Percentiles rank a stretch among this genome's conserved stretches.
phyloP scores from a whole-genome alignment of 2,113 vertebrate genomes.

The Oreochromis spilurus region DNA sequence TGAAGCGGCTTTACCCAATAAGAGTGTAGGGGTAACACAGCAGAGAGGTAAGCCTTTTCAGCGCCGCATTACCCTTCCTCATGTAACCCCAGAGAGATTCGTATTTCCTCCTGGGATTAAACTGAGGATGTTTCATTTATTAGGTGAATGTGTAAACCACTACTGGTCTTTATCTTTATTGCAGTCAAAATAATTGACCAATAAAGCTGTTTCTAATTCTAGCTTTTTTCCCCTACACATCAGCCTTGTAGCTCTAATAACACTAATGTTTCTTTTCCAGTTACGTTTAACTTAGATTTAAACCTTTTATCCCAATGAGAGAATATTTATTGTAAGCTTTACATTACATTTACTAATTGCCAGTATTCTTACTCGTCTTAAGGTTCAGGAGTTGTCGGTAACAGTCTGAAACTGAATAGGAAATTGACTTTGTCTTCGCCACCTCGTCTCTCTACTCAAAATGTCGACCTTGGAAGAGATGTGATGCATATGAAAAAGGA shows the following conservation, averaged over 20 bases:
- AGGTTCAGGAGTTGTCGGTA: not conserved
- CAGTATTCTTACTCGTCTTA: not conserved
- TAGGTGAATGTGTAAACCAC: not conserved
- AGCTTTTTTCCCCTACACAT: rapidly evolving
- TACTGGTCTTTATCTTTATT: not conserved
- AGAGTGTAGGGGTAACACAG: not conserved
- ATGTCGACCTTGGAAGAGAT: not conserved
- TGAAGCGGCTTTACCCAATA: not conserved
- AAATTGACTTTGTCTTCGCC: not conserved
- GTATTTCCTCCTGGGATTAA: not conserved
- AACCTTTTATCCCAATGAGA: not conserved
- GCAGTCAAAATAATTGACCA: not conserved
- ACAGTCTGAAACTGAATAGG: not conserved
- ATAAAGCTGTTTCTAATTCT: not conserved
- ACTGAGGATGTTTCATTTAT: not conserved
- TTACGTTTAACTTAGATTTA: not conserved
- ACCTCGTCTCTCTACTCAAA: not conserved
- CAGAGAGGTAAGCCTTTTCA: not conserved
- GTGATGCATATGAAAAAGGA: not conserved
- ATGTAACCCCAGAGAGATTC: not conserved
- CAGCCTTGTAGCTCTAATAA: not conserved
- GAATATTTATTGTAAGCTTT: not conserved
- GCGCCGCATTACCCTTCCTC: not conserved
- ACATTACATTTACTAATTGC: not conserved
- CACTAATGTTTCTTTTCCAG: not conserved